phyloP scores from a whole-genome alignment of 2,888 invertebrate species.

The Synanthedon vespiformis region DNA sequence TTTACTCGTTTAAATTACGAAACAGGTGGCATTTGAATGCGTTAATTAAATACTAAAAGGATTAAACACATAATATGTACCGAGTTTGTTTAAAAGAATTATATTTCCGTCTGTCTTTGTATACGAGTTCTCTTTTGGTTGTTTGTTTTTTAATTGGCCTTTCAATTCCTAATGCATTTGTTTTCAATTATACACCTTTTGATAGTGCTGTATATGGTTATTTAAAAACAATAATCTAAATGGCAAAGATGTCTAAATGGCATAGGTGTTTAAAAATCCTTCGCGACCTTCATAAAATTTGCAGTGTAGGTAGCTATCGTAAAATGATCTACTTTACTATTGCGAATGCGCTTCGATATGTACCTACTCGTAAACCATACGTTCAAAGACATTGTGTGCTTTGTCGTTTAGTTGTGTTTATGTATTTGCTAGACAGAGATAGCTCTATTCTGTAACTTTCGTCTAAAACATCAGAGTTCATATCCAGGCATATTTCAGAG shows the following conservation, averaged over 20 bases:
- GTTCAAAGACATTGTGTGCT: conserved; percentile 17
- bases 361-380: conserved; percentile 19
- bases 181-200: conserved; percentile 17
- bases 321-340: conserved; percentile 45
- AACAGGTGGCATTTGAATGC: conserved; percentile 26
- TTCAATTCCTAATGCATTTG: conserved; percentile 25
- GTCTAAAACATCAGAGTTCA: conserved; percentile 16
- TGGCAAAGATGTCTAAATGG: too few relatives aligned
- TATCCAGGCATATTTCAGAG: conserved; percentile 37
- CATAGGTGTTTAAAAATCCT: conserved; percentile 2
- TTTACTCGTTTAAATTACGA: conserved; percentile 4
- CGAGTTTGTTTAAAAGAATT: conserved; percentile 18
- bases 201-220: neutral
- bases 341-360: conserved; percentile 35
- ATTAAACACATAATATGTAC: conserved; percentile 27
- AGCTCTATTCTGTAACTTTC: conserved; percentile 6
- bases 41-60: conserved; percentile 30
- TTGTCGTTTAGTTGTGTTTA: conserved; percentile 16
- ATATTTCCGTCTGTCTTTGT: conserved; percentile 15
- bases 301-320: conserved; percentile 27
- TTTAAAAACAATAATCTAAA: neutral
- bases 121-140: conserved; percentile 14
- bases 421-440: conserved; percentile 30
- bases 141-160: conserved; percentile 28
- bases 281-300: conserved; percentile 11